phyloP scores from a whole-genome alignment of 2,113 vertebrate genomes.

The Perca flavescens region DNA sequence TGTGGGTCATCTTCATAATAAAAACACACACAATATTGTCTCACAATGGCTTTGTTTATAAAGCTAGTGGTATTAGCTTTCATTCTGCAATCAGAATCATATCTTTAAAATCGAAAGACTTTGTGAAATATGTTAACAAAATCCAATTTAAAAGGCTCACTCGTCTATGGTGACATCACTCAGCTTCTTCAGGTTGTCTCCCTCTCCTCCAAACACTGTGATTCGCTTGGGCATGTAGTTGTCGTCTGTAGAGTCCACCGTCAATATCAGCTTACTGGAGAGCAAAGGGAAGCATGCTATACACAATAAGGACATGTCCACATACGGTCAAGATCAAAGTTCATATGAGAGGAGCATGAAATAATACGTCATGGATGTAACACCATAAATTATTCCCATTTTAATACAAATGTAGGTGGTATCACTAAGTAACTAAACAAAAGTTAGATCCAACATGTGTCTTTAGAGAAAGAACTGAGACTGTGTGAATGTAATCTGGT shows the following conservation, averaged over 20 bases:
- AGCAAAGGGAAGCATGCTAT: background rate
- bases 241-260: slow-evolving; percentile 95
- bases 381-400: background rate
- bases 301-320: background rate
- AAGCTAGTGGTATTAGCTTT: no score
- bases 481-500: background rate
- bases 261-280: slow-evolving; percentile 92
- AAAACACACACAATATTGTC: background rate
- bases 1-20: background rate
- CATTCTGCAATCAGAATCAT: background rate
- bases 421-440: background rate
- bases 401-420: background rate
- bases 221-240: slow-evolving; percentile 98
- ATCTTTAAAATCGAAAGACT: background rate
- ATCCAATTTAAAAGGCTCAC: slow-evolving; percentile 79
- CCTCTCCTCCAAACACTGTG: slow-evolving; percentile 92
- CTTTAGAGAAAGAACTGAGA: background rate
- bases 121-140: background rate
- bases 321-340: background rate
- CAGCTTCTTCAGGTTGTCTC: slow-evolving; percentile 94
- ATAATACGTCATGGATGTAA: background rate
- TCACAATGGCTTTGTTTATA: background rate
- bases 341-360: background rate
- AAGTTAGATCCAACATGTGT: background rate
- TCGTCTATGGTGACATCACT: slow-evolving; percentile 94